phyloP scores from a whole-genome alignment of 1,140 invertebrate genomes.

The Drosophila baimaii region DNA sequence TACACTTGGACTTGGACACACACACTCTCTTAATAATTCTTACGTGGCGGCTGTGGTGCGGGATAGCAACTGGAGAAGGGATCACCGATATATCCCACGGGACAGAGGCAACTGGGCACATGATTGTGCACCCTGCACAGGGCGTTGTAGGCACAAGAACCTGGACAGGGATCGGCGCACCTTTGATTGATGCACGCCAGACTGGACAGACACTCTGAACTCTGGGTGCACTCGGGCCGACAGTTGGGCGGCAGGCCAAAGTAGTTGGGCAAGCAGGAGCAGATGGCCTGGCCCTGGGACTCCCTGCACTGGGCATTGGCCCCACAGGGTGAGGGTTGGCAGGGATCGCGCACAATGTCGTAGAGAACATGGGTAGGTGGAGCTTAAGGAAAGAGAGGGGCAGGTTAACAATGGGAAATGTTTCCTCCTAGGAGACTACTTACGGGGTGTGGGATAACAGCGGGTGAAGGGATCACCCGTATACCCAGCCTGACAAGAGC shows the following conservation, averaged over 20 bases:
- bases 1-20: neutral
- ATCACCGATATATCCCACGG: slow-evolving; percentile 88
- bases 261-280: slow-evolving; percentile 85
- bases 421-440: slow-evolving; percentile 59
- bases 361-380: slow-evolving; percentile 85
- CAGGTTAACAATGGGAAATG: neutral
- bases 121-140: slow-evolving; percentile 88
- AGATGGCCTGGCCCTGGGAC: slow-evolving; percentile 72
- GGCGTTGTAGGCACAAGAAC: slow-evolving; percentile 87
- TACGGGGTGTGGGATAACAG: slow-evolving; percentile 86
- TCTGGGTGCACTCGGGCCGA: slow-evolving; percentile 87
- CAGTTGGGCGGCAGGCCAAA: slow-evolving; percentile 87
- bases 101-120: slow-evolving; percentile 88
- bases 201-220: slow-evolving; percentile 86
- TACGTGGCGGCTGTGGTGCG: slow-evolving; percentile 69
- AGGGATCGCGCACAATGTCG: slow-evolving; percentile 85
- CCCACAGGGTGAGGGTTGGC: slow-evolving; percentile 85
- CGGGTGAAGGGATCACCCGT: slow-evolving; percentile 88
- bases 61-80: slow-evolving; percentile 85
- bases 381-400: slow-evolving; percentile 80
- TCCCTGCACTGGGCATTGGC: slow-evolving; percentile 69
- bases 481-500: slow-evolving; percentile 87
- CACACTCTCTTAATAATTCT: neutral
- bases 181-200: slow-evolving; percentile 86
- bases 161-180: slow-evolving; percentile 86